Evolutionary conservation across 2,888 invertebrate genomes (phyloP).

Genomic region (Trissonchulus latispiculum): DNA sequence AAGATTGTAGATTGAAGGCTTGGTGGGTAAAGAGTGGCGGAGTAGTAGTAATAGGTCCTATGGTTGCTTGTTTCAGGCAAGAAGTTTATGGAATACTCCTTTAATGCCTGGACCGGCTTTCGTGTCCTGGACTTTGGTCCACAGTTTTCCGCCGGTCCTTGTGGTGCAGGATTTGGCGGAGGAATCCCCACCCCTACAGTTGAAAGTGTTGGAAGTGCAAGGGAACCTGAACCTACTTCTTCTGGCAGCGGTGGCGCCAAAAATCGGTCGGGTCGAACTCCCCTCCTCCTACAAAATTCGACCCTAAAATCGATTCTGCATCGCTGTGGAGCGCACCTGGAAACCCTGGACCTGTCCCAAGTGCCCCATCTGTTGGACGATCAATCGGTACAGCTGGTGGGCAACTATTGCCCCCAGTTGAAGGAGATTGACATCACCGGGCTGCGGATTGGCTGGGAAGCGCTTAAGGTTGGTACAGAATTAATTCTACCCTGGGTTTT

Average conservation of each 20-base stretch:
- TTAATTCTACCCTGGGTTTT: not conserved
- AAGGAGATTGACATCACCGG: constrained; percentile 22
- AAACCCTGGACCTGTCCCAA: constrained; percentile 13
- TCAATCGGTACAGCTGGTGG: constrained; percentile 3
- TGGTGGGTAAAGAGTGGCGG: no score
- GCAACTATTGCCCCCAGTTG: constrained; percentile 1
- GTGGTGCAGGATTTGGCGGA: no score
- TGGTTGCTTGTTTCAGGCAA: not conserved
- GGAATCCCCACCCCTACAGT: no score
- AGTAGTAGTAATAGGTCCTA: no score
- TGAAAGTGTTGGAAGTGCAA: no score
- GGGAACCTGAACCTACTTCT: no score
- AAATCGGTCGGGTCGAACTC: constrained; percentile 24
- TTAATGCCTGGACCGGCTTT: not conserved
- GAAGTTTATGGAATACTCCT: not conserved
- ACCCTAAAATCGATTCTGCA: constrained; percentile 33
- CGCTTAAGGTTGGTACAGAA: constrained; percentile 8
- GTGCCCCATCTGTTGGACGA: constrained; percentile 10
- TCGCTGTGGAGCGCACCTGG: constrained; percentile 21
- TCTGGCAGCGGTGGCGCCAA: not conserved
- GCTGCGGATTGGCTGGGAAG: constrained; percentile 12
- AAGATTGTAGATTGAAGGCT: no score
- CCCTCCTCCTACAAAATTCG: constrained; percentile 33
- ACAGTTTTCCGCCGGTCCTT: no score
- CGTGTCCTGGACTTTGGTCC: not conserved